phyloP scores from a whole-genome alignment of 2,113 vertebrate genomes.

The Sarotherodon lohbergeri region DNA sequence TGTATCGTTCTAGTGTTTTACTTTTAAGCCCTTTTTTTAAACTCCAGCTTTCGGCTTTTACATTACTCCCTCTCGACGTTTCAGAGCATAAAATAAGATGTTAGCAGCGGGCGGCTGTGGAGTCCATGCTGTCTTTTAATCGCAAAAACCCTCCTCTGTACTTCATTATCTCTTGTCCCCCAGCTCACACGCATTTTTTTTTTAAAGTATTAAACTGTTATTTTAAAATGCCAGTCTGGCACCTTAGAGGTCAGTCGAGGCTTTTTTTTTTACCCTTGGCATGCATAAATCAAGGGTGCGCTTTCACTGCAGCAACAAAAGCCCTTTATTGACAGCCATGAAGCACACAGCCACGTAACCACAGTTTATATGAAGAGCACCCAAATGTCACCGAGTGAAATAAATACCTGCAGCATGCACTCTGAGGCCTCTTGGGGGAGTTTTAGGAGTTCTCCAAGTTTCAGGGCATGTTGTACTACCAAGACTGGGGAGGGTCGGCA shows the following conservation, averaged over 20 bases:
- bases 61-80: not conserved
- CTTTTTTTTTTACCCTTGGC: slow-evolving; percentile 30
- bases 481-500: not conserved
- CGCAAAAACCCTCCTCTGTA: not conserved
- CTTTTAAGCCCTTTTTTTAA: not conserved
- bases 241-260: slow-evolving; percentile 48
- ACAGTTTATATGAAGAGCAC: not conserved
- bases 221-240: slow-evolving; percentile 22
- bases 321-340: slow-evolving; percentile 20
- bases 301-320: slow-evolving; percentile 59
- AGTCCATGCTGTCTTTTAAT: not conserved
- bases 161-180: not conserved
- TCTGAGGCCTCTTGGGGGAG: not conserved
- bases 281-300: slow-evolving; percentile 58
- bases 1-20: not conserved
- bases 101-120: not conserved
- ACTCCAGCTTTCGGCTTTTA: not conserved
- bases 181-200: not conserved
- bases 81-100: not conserved
- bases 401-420: not conserved
- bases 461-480: not conserved
- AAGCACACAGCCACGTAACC: not conserved
- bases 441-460: not conserved
- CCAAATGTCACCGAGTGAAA: not conserved
- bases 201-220: slow-evolving; percentile 4